Conservation (phyloP, 1,140 invertebrate genomes). For the silkworm (Bombyx mori) region DNA sequence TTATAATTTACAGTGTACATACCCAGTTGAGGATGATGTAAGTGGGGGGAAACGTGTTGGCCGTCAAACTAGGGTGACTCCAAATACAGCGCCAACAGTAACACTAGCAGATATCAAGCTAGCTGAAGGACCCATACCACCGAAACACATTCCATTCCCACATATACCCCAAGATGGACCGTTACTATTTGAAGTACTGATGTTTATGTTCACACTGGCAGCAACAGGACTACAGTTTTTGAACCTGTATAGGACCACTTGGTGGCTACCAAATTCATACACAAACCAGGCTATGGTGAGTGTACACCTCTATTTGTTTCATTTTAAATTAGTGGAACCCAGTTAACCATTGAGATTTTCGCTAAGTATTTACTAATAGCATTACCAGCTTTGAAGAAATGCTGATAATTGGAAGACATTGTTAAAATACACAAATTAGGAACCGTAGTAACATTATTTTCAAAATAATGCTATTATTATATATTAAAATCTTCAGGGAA, state of each 20-base stretch:
- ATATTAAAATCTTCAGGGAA: too few species aligned
- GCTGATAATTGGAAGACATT: too few species aligned
- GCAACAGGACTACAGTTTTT: conserved; percentile 88
- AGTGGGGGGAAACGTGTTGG: conserved; percentile 31
- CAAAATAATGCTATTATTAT: too few species aligned
- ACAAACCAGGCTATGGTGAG: conserved; percentile 90
- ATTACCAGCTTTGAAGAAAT: too few species aligned
- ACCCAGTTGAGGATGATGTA: conserved; percentile 41
- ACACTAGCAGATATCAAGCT: conserved; percentile 22
- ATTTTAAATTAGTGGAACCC: background rate
- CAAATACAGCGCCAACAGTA: conserved; percentile 14
- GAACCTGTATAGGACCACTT: conserved; percentile 95
- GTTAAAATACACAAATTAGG: too few species aligned
- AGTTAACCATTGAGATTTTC: too few species aligned
- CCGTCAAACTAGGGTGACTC: conserved; percentile 24
- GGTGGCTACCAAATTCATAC: conserved; percentile 95
- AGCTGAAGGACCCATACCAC: conserved; percentile 52
- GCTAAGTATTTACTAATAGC: too few species aligned
- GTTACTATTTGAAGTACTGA: conserved; percentile 88
- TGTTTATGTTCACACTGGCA: conserved; percentile 84
- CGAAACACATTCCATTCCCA: conserved; percentile 89
- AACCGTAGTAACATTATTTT: too few species aligned
- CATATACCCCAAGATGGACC: conserved; percentile 87
- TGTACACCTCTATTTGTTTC: background rate
- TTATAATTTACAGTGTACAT: conserved; percentile 8